These are phyloP conservation scores for Hylaea fasciaria DNA, from an alignment of 2,888 invertebrate genomes.

Conservation along the genomic window DNA sequence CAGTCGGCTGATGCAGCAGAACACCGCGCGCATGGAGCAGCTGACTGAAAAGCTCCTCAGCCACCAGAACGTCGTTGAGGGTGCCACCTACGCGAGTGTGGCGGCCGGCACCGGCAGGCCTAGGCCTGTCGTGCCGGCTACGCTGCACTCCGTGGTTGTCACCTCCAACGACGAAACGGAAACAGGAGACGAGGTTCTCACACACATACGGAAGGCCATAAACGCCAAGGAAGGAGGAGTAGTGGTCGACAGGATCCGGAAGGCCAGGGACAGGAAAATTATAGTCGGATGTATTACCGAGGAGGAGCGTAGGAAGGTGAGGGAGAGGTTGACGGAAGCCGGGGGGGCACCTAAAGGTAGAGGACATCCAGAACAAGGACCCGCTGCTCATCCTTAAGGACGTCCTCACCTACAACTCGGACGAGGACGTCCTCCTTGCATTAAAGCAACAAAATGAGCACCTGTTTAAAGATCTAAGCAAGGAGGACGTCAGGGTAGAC, in stretches of 20 bases:
- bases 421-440: neutral
- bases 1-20: neutral
- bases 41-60: neutral
- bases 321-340: slow-evolving; percentile 1
- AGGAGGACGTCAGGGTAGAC: neutral
- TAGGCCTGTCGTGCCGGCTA: neutral
- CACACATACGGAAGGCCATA: slow-evolving; percentile 8
- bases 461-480: neutral
- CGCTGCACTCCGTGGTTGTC: slow-evolving; percentile 17
- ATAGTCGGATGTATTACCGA: slow-evolving; percentile 11
- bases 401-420: no score
- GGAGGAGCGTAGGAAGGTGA: slow-evolving; percentile 5
- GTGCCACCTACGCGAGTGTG: neutral
- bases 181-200: slow-evolving; percentile 16
- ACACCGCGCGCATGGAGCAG: neutral
- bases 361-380: no score
- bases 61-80: neutral
- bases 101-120: neutral
- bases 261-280: slow-evolving; percentile 18
- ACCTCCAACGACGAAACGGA: neutral
- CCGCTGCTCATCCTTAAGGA: no score
- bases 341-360: neutral
- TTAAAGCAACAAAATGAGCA: slow-evolving; percentile 11
- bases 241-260: slow-evolving; percentile 7
- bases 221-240: slow-evolving; percentile 20